phyloP scores from a whole-genome alignment of 1,140 invertebrate species.

The Lasioglossum baleicum region DNA sequence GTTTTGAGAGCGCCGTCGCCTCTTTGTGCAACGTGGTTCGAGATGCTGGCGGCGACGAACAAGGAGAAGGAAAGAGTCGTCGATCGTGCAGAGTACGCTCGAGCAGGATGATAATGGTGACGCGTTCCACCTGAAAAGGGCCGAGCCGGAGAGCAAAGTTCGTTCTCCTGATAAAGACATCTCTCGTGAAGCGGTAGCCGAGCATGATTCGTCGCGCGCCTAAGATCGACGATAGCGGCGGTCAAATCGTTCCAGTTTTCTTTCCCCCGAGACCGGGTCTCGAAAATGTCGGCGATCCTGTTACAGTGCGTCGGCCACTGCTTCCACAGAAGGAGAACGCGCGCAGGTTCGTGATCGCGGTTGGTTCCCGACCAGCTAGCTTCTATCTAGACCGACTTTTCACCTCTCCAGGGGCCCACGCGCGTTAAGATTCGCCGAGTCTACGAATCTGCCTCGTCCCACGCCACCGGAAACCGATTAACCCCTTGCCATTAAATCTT shows the following conservation, averaged over 20 bases:
- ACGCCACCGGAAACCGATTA: too few species aligned
- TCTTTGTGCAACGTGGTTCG: not conserved
- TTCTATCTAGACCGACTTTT: not conserved
- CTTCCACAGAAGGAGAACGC: constrained; percentile 52
- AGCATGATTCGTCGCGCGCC: constrained; percentile 16
- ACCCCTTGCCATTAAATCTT: too few species aligned
- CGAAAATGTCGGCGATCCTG: constrained; percentile 59
- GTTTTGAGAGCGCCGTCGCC: too few species aligned
- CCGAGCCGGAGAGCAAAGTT: not conserved
- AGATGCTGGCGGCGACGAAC: too few species aligned
- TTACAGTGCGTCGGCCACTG: constrained; percentile 59
- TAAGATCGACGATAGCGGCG: constrained; percentile 31
- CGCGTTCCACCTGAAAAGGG: not conserved
- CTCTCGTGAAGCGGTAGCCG: not conserved
- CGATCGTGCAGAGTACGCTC: not conserved
- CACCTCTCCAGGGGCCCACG: not conserved
- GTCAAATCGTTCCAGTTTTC: constrained; percentile 45
- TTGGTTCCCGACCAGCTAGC: not conserved
- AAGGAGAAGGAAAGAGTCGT: too few species aligned
- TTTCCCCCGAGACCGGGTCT: constrained; percentile 18
- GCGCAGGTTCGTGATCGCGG: constrained; percentile 54
- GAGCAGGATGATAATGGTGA: not conserved
- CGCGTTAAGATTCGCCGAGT: too few species aligned
- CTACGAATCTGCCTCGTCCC: too few species aligned
- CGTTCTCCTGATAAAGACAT: not conserved